Base-by-base conservation (phyloP, 1,140 invertebrate genomes). In the Meteorus sp. region DNA sequence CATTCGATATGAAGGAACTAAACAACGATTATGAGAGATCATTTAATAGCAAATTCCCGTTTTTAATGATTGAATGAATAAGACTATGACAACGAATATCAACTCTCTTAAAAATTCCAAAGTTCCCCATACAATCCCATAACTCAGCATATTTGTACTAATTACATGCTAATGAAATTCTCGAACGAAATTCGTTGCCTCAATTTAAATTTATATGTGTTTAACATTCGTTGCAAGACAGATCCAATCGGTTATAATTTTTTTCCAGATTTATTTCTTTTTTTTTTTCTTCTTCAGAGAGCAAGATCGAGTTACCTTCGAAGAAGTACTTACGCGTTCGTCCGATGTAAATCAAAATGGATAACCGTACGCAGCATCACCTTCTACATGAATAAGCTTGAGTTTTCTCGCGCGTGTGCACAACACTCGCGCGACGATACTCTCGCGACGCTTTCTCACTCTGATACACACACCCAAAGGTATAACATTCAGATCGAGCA, bases 101-200 rank as follows among this genome's bases (percentile, higher is more conserved):
- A n/a, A n/a, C n/a, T n/a, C n/a, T n/a, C n/a, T n/a, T n/a, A n/a
- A n/a, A n/a, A n/a, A n/a, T n/a, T n/a, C n/a, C n/a, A n/a, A n/a
- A n/a, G n/a, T n/a, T n/a, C n/a, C n/a, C n/a, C n/a, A n/a, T n/a
- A n/a, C n/a, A n/a, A n/a, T n/a, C n/a, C n/a, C n/a, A n/a, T n/a
- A n/a, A n/a, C n/a, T n/a, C n/a, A n/a, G n/a, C n/a, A 50, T 27
- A 48, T 6, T 50, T 11, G 7, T 17, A 33, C 27, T 56, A 56
- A 56, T 56, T 44, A 56, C 43, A 56, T 55, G 53, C 53, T 55
- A 55, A 55, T 55, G 53, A 45, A 55, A 55, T 55, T 43, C 20
- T 55, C n/a, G 6, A 22, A n/a, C 6, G 15, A 22, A 25, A 6
- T 1, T 50, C 8, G 35, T 15, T 39, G 3, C 35, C 35, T 50